Conservation (phyloP, 2,797 vertebrate species). For the Eulemur mongoz region DNA sequence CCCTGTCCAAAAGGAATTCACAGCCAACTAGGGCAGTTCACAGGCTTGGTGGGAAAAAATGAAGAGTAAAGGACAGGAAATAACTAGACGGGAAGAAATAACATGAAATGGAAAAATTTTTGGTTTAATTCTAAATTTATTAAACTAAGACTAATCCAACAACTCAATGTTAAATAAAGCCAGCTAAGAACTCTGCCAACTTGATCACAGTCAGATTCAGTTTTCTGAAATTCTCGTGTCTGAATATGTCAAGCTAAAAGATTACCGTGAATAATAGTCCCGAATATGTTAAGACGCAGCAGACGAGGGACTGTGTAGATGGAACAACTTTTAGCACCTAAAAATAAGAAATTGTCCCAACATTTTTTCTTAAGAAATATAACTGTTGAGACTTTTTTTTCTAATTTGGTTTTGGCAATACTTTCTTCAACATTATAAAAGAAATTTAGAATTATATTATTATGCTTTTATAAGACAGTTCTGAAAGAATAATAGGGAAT, state of each 20-base stretch:
- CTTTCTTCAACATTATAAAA: not conserved
- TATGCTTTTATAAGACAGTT: not conserved
- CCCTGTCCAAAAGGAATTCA: not conserved
- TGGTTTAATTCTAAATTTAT: not conserved
- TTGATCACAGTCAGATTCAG: not conserved
- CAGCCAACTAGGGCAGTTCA: not conserved
- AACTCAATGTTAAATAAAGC: not conserved
- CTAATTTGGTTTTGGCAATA: not conserved
- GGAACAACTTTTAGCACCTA: not conserved
- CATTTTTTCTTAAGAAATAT: not conserved
- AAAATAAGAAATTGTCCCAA: not conserved
- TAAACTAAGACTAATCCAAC: not conserved
- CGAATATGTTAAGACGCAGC: not conserved
- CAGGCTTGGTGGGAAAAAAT: not conserved
- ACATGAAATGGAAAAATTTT: not conserved
- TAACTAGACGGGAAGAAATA: not conserved
- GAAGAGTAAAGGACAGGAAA: not conserved
- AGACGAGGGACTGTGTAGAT: not conserved
- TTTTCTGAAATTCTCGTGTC: conserved; percentile 1
- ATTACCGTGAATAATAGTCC: not conserved
- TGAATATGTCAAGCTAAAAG: not conserved
- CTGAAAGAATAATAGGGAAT: not conserved
- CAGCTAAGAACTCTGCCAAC: not conserved
- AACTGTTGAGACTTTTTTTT: not conserved
- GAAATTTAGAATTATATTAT: not conserved